A percentile compares a stretch with the other conserved stretches of the same genome.
Evolutionary conservation across 2,113 vertebrate genomes (phyloP).

Genomic region (Quiscalus mexicanus): DNA sequence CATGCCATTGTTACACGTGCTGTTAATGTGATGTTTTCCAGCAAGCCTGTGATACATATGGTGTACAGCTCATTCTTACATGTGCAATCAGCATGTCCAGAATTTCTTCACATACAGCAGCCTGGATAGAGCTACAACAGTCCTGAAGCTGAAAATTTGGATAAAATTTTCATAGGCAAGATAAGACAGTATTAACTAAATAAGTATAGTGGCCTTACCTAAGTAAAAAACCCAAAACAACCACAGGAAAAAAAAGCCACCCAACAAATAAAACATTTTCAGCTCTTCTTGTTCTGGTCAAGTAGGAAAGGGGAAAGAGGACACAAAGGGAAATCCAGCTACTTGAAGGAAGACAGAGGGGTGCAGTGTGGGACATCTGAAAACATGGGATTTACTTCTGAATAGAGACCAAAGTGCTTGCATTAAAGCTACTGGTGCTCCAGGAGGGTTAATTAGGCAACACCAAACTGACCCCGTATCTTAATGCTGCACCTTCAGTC

Average conservation of each 20-base stretch:
- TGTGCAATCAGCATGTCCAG: neutral
- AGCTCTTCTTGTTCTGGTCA: neutral
- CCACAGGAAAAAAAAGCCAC: neutral
- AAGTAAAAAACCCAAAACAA: neutral
- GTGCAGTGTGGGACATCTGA: neutral
- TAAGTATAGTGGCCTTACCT: neutral
- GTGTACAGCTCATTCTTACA: neutral
- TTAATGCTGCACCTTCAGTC: neutral
- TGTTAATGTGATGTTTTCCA: neutral
- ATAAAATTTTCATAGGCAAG: neutral
- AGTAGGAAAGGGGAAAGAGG: neutral
- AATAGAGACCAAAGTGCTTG: neutral
- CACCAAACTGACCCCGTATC: neutral
- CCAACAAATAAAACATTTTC: neutral
- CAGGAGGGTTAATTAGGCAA: neutral
- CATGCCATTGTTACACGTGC: neutral
- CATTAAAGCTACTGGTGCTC: neutral
- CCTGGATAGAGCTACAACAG: neutral
- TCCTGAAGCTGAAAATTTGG: neutral
- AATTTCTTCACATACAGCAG: neutral
- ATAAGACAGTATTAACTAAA: neutral
- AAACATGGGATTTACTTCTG: neutral
- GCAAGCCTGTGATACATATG: neutral
- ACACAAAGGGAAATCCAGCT: neutral
- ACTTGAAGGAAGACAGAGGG: neutral